Conservation (phyloP, 2,888 invertebrate species). For the Odontothrips loti region DNA sequence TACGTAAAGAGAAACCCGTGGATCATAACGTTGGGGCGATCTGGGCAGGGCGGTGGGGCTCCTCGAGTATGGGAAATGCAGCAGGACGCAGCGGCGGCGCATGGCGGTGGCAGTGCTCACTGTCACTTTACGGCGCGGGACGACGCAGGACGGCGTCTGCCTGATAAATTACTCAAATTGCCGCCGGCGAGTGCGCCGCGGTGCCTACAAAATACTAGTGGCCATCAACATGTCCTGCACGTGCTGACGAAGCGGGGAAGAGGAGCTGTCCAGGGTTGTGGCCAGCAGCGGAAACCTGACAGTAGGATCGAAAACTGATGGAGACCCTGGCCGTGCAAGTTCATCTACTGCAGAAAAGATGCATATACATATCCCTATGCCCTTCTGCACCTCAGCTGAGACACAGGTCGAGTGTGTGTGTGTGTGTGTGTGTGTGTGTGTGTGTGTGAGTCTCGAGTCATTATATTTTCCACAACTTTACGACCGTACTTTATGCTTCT, state of each 20-base stretch:
- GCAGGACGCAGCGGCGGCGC: too few species aligned
- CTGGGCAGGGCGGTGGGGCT: too few species aligned
- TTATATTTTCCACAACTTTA: slow-evolving; percentile 21
- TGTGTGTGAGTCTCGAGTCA: neutral
- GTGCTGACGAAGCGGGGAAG: neutral
- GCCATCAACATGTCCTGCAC: neutral
- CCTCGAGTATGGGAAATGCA: too few species aligned
- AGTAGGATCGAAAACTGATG: too few species aligned
- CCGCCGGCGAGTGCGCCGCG: neutral
- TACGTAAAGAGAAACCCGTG: too few species aligned
- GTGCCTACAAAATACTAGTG: neutral
- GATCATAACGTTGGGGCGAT: too few species aligned
- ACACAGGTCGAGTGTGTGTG: neutral
- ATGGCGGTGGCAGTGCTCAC: too few species aligned
- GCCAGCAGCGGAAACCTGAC: too few species aligned
- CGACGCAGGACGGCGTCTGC: neutral
- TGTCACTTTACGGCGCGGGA: too few species aligned
- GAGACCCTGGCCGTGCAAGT: too few species aligned
- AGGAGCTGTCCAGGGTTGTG: neutral
- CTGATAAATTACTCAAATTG: neutral
- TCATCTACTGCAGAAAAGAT: neutral
- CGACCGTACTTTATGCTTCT: slow-evolving; percentile 12
- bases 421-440: neutral
- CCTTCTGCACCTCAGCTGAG: neutral
- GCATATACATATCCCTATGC: neutral